Percentiles rank a stretch among this genome's conserved stretches.
phyloP scores from a whole-genome alignment of 2,797 vertebrate species.

The Salmo trutta region DNA sequence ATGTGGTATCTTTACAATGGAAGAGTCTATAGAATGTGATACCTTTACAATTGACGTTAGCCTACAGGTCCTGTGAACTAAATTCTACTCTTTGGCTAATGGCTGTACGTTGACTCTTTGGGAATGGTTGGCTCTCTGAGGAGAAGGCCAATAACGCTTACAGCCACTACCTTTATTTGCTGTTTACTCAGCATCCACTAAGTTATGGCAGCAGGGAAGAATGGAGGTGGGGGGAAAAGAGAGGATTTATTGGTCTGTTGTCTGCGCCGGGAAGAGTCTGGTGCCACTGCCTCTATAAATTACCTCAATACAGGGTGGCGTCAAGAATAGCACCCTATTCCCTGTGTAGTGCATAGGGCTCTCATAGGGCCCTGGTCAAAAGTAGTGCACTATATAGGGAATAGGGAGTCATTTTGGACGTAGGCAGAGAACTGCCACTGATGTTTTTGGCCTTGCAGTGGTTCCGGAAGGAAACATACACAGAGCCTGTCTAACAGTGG shows the following conservation, averaged over 20 bases:
- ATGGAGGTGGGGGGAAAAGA: constrained; percentile 47
- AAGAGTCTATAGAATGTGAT: constrained; percentile 23
- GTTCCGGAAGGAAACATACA: constrained; percentile 21
- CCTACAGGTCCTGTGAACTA: constrained; percentile 3
- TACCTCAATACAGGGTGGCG: not conserved
- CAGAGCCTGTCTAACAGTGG: constrained; percentile 13
- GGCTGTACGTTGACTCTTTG: constrained; percentile 18
- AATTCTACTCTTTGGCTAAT: constrained; percentile 38
- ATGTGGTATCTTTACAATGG: no score
- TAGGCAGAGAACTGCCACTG: constrained; percentile 14
- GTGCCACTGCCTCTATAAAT: constrained; percentile 38
- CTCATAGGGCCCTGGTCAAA: not conserved
- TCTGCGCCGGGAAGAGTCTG: constrained; percentile 11
- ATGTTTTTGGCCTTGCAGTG: constrained; percentile 39
- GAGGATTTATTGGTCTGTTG: constrained; percentile 75
- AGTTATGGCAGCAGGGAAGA: constrained; percentile 58
- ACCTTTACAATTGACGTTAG: constrained; percentile 8
- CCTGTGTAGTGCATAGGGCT: not conserved
- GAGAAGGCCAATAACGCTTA: constrained; percentile 68
- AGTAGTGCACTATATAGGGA: not conserved
- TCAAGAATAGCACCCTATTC: not conserved
- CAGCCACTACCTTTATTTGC: constrained; percentile 64
- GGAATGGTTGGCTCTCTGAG: constrained; percentile 61
- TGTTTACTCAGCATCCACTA: constrained; percentile 58
- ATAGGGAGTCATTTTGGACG: not conserved